A percentile compares a stretch with the other conserved stretches of the same genome.
phyloP scores from a whole-genome alignment of 2,888 invertebrate genomes.

The Cordylochernes scorpioides region DNA sequence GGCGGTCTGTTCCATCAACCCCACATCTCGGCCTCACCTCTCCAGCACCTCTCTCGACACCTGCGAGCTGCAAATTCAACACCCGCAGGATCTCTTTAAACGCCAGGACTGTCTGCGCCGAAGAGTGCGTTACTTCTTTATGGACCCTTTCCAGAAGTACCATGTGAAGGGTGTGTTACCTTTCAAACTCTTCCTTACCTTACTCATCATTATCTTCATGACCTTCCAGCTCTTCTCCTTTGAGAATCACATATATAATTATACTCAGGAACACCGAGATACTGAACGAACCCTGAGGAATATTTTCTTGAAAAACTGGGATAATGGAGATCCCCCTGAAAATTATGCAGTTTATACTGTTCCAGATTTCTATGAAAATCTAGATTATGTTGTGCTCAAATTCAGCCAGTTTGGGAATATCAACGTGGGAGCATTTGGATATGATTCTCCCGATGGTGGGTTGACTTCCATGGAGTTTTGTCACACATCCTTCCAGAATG shows the following conservation, averaged over 20 bases:
- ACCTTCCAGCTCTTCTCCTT: constrained; percentile 79
- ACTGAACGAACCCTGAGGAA: constrained; percentile 72
- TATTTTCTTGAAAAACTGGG: constrained; percentile 64
- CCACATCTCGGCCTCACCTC: no score
- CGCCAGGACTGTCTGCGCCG: no score
- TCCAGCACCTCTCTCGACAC: no score
- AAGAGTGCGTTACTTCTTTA: constrained; percentile 92
- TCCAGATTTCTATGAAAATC: constrained; percentile 46
- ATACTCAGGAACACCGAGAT: constrained; percentile 68
- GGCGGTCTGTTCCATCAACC: no score
- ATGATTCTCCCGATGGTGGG: constrained; percentile 6
- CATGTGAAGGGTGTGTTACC: constrained; percentile 71
- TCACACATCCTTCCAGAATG: constrained; percentile 47
- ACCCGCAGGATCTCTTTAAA: no score
- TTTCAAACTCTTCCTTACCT: constrained; percentile 79
- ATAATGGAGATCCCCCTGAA: constrained; percentile 59
- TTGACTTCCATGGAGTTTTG: constrained; percentile 48
- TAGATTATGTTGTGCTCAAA: constrained; percentile 45
- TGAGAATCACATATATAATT: constrained; percentile 67
- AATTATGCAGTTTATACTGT: constrained; percentile 63
- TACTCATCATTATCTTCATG: constrained; percentile 77
- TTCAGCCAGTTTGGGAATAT: constrained; percentile 8
- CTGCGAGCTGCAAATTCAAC: no score
- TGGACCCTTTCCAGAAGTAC: constrained; percentile 98
- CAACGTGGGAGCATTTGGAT: constrained; percentile 13